Evolutionary conservation across 2,888 invertebrate genomes (phyloP).

Genomic region (Physocephala rufipes): DNA sequence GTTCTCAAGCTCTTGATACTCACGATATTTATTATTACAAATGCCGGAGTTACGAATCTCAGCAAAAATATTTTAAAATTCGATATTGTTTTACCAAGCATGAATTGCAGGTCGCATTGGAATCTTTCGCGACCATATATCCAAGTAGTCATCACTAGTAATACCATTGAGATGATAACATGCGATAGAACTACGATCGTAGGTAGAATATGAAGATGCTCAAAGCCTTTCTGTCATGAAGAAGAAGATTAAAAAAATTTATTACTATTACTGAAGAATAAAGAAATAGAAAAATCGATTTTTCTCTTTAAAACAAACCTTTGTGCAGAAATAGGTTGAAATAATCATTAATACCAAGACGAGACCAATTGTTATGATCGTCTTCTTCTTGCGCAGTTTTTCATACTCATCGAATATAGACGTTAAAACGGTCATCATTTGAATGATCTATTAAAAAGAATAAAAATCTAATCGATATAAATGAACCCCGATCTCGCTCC

Average conservation of each 20-base stretch:
- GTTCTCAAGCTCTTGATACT: conserved; percentile 29
- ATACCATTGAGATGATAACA: conserved; percentile 73
- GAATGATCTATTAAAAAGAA: conserved; percentile 52
- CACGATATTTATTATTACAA: conserved; percentile 56
- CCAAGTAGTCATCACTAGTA: conserved; percentile 83
- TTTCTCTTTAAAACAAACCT: conserved; percentile 48
- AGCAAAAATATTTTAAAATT: conserved; percentile 64
- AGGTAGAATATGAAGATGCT: conserved; percentile 55
- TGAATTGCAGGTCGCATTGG: conserved; percentile 75
- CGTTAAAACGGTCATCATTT: conserved; percentile 58
- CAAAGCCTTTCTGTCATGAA: conserved; percentile 55
- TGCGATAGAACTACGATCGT: conserved; percentile 56
- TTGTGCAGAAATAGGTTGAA: conserved; percentile 60
- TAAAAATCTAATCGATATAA: background rate
- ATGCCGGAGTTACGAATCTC: conserved; percentile 59
- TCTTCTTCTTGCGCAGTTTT: conserved; percentile 51
- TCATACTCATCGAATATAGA: conserved; percentile 62
- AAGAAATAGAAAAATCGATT: background rate
- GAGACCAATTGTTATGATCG: conserved; percentile 49
- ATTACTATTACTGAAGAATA: too few relatives aligned
- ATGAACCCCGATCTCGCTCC: background rate
- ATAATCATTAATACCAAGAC: conserved; percentile 46
- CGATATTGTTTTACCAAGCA: conserved; percentile 73
- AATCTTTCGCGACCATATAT: conserved; percentile 78
- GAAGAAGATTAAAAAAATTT: background rate